A percentile compares a stretch with the other conserved stretches of the same genome.
These are phyloP conservation scores for Aporophyla lueneburgensis DNA, from an alignment of 2,888 invertebrate genomes.

Conservation along the genomic window DNA sequence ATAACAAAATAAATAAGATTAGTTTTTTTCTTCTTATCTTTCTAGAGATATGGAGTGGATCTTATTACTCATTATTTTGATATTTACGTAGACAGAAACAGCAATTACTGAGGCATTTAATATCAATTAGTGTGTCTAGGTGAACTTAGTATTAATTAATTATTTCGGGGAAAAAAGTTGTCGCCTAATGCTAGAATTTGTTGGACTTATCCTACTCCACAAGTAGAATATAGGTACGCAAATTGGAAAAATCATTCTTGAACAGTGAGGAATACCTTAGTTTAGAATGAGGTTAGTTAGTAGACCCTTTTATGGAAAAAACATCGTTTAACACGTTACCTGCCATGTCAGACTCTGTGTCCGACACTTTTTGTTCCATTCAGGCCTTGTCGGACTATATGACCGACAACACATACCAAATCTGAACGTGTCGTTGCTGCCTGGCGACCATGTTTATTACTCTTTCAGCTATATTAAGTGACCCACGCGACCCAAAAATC, in stretches of 20 bases:
- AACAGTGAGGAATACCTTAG: neutral
- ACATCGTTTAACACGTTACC: neutral
- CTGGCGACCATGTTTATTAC: too few relatives aligned
- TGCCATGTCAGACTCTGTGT: too few relatives aligned
- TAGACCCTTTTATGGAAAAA: neutral
- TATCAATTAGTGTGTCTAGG: conserved; percentile 22
- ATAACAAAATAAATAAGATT: neutral
- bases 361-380: too few relatives aligned
- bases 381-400: too few relatives aligned
- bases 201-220: neutral
- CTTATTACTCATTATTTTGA: conserved; percentile 18
- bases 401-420: too few relatives aligned
- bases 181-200: neutral
- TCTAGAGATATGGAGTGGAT: neutral
- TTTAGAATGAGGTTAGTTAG: neutral
- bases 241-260: neutral
- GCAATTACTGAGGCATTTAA: conserved; percentile 22
- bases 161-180: conserved; percentile 9
- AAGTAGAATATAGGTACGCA: conserved; percentile 4
- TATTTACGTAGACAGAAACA: conserved; percentile 5
- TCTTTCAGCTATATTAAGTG: too few relatives aligned
- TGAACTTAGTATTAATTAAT: conserved; percentile 16
- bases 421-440: too few relatives aligned
- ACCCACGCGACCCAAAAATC: too few relatives aligned
- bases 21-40: neutral